Evolutionary conservation across 2,888 invertebrate species (phyloP), one percentile per base, ranked within the genome.

Genomic region (Polydrusus cervinus): DNA sequence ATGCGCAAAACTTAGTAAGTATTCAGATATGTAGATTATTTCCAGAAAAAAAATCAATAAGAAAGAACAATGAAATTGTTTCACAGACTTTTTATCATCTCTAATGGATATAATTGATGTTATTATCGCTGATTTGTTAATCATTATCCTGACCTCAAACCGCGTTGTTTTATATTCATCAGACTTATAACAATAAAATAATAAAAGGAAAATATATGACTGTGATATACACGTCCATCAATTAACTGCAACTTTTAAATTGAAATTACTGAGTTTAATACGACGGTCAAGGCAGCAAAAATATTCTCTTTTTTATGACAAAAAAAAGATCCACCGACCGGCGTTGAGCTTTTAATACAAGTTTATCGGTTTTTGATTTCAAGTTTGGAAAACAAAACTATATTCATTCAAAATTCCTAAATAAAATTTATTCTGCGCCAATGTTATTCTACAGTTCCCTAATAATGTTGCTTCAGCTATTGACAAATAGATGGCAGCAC

Each of bases 111-210:
- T 66, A 51, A 53, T 66, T 66, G 66, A 53, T 40, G 66, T 53
- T 51, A 53, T 66, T 53, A 66, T 53, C 51, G 51, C 66, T 53
- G 38, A 66, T 66, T 66, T 53, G 53, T 66, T 66, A 53, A 66
- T 66, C 66, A 53, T 53, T 66, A 51, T 20, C 18, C 3, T 66
- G 66, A 66, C 66, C 66, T 66, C 40, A 51, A 25, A 47, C 47
- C 14, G 11, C 30, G n/a, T 25, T 30, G 10, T n/a, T 30, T 49
- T 30, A n/a, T n/a, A n/a, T n/a, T n/a, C n/a, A 64, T 20, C 8
- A 64, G 30, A 49, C 47, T 30, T 30, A 30, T 30, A 64, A 47
- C 13, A 13, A 49, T 49, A 25, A n/a, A 62, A 62, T 45, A 25
- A 25, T 25, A 10, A 0, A 45, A 55, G 14, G 53, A 53, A 38